Evolutionary conservation across 2,797 vertebrate genomes (phyloP).

Genomic region (Ctenopoma multispine): DNA sequence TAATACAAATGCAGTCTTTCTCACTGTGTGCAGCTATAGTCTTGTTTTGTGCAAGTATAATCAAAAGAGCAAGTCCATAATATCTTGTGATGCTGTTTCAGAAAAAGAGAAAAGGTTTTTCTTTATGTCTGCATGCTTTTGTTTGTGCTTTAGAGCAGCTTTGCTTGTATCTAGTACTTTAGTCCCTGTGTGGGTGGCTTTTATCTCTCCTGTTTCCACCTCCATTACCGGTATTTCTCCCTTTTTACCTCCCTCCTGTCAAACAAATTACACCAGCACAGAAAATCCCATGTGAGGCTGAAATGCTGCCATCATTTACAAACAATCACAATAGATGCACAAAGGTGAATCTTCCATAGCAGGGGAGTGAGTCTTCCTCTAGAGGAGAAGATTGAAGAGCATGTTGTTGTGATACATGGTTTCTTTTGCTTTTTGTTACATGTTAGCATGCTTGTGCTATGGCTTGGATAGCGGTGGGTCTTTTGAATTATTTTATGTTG

Average conservation of each 20-base stretch:
- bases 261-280: conserved; percentile 64
- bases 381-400: conserved; percentile 43
- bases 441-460: conserved; percentile 10
- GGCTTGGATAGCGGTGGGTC: not conserved
- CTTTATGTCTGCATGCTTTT: conserved; percentile 20
- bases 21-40: not conserved
- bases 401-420: conserved; percentile 42
- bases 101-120: not conserved
- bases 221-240: conserved; percentile 61
- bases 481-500: not conserved
- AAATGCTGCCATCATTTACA: conserved; percentile 68
- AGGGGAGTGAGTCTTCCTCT: conserved; percentile 41
- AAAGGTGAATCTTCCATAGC: conserved; percentile 50
- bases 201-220: conserved; percentile 62
- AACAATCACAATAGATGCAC: conserved; percentile 58
- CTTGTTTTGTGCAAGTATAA: not conserved
- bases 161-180: conserved; percentile 11
- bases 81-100: conserved; percentile 14
- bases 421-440: conserved; percentile 42
- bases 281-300: conserved; percentile 52
- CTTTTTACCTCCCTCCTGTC: conserved; percentile 59
- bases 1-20: not conserved
- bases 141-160: conserved; percentile 28
- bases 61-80: not conserved
- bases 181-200: conserved; percentile 51